Conservation (phyloP, 2,797 vertebrate species). For the Paramormyrops hopkinsi region DNA sequence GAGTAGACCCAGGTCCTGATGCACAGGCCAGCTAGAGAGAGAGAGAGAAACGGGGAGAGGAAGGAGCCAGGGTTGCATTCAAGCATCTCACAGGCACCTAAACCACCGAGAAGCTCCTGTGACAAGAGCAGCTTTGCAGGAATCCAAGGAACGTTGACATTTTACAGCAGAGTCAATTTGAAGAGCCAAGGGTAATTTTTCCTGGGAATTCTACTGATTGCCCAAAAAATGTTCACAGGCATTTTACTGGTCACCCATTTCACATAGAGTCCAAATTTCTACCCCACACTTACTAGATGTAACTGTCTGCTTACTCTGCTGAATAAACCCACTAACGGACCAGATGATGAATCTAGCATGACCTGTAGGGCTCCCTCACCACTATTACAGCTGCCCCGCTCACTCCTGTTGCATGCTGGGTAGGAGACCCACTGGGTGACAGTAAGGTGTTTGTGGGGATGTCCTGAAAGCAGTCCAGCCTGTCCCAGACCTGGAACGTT, state of each 20-base stretch:
- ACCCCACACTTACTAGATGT: background rate
- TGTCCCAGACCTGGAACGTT: background rate
- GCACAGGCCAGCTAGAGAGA: background rate
- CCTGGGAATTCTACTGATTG: background rate
- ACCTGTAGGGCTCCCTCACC: background rate
- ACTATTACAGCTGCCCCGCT: background rate
- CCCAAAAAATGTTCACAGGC: background rate
- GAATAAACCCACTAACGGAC: background rate
- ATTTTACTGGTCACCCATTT: background rate
- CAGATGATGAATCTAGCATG: background rate
- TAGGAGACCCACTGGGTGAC: background rate
- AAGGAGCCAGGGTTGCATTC: background rate
- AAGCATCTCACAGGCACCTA: background rate
- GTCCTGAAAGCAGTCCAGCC: background rate
- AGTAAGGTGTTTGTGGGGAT: background rate
- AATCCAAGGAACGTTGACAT: background rate
- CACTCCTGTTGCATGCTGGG: background rate
- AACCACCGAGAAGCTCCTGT: background rate
- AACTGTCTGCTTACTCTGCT: background rate
- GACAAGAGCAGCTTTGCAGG: background rate
- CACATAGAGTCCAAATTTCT: background rate
- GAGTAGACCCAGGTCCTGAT: slow-evolving; percentile 11
- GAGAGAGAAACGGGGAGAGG: background rate
- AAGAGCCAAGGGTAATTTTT: background rate
- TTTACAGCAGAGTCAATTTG: background rate